Evolutionary conservation across 2,888 invertebrate genomes (phyloP), one percentile per base, ranked within the genome.

Genomic region (Dorcus parallelipipedus): DNA sequence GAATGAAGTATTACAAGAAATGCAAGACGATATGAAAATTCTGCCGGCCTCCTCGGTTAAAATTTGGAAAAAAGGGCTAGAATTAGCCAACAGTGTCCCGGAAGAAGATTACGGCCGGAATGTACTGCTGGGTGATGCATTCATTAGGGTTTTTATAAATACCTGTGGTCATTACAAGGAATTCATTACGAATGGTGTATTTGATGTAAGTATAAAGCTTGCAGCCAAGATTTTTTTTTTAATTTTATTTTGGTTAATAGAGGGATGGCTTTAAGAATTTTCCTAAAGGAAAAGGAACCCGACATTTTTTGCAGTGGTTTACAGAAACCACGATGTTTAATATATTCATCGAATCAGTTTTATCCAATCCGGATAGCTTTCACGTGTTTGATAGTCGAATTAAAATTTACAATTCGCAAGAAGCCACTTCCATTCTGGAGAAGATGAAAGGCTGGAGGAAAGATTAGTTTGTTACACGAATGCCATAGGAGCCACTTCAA

Each of bases 251-350:
- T 71, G 64, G 59, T 65, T 83, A 83, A 66, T 83, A 91, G 89
- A 88, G 87, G 79, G 89, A 91, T 50, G 76, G 82, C 7, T 92
- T 91, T 75, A 82, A 90, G 38, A 85, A 85, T 67, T 65, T 66
- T 55, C 73, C 81, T 0, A 70, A 64, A 53, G 85, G 88, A 0
- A 86, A 87, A 72, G 85, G 86, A 49, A 82, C 86, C 40, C 85
- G 87, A 64, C 85, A 86, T 67, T 92, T 93, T 76, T 79, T 93
- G 0, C 90, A 91, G 65, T 93, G 93, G 93, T 93, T 94, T 77
- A 86, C 89, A 0, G 91, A 93, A 73, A 93, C 93, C 0, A 89
- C 91, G 1, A 91, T 93, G 90, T 93, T 93, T 76, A 85, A 87
- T 61, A 84, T 87, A 51, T 93, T 90, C 75, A 81, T 88, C 53